Percentiles rank a stretch among this genome's conserved stretches.
Conservation (phyloP, 1,140 invertebrate species). For the Argopecten irradians region DNA sequence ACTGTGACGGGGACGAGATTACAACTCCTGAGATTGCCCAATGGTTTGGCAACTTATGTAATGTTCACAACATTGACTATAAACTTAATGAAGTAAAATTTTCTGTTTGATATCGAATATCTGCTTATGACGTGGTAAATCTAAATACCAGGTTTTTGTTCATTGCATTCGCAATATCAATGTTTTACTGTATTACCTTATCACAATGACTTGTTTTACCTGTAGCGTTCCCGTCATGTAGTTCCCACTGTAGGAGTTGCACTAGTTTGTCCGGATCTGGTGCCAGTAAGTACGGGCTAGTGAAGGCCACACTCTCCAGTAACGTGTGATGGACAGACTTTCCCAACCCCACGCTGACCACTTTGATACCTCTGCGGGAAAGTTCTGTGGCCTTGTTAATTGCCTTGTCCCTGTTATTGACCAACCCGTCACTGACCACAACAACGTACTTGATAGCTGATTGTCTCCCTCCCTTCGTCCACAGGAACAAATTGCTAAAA, state of each 20-base stretch:
- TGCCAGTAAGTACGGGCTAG: not conserved
- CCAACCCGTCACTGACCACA: not conserved
- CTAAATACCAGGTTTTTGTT: too few species aligned
- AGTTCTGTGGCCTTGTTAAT: not conserved
- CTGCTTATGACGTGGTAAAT: too few species aligned
- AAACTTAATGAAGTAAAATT: too few species aligned
- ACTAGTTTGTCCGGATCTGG: not conserved
- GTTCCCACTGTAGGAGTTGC: not conserved
- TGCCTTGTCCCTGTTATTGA: not conserved
- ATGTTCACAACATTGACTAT: too few species aligned
- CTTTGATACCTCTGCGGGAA: not conserved
- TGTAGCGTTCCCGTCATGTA: not conserved
- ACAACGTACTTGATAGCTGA: not conserved
- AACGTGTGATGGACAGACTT: not conserved
- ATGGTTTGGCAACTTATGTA: too few species aligned
- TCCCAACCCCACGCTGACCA: not conserved
- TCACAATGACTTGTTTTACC: not conserved
- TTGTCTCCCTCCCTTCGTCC: not conserved
- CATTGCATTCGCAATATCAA: too few species aligned
- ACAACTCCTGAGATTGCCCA: too few species aligned
- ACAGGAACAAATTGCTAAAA: not conserved
- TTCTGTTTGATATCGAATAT: too few species aligned
- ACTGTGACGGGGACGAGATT: too few species aligned
- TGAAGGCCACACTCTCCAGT: constrained; percentile 2
- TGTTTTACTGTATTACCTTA: too few species aligned